These are phyloP conservation scores for Clarias batrachus DNA, from an alignment of 2,113 vertebrate species.

Conservation along the genomic window DNA sequence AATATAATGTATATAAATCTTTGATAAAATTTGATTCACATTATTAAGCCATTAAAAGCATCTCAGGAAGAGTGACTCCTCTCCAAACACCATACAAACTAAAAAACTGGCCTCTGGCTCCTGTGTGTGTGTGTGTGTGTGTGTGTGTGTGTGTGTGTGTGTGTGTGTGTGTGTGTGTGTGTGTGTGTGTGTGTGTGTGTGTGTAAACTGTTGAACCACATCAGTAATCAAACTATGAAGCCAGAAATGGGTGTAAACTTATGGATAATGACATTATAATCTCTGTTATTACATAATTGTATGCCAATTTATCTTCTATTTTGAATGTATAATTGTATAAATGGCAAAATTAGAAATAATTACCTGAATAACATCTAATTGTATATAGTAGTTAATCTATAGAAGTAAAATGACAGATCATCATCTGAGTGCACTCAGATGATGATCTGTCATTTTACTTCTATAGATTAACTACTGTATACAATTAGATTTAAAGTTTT, in stretches of 20 bases:
- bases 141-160: too few species aligned
- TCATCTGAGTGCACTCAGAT: neutral
- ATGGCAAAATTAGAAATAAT: neutral
- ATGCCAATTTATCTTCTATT: neutral
- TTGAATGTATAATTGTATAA: neutral
- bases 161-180: too few species aligned
- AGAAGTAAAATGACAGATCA: neutral
- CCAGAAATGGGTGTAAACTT: neutral
- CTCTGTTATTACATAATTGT: slow-evolving; percentile 1
- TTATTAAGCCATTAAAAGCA: neutral
- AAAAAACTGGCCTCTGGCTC: slow-evolving; percentile 55
- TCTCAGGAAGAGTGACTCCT: slow-evolving; percentile 35
- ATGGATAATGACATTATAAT: neutral
- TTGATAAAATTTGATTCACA: neutral
- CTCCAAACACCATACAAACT: slow-evolving; percentile 57
- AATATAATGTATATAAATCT: neutral
- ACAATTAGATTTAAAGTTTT: neutral
- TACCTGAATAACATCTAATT: neutral
- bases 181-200: neutral
- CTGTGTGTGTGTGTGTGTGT: slow-evolving; percentile 47
- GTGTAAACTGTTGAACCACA: neutral
- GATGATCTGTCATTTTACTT: neutral
- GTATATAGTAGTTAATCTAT: neutral
- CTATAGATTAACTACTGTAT: neutral
- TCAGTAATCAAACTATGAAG: neutral